These are phyloP conservation scores for Temnothorax curvispinosus DNA, from an alignment of 1,140 invertebrate genomes.

Conservation along the genomic window DNA sequence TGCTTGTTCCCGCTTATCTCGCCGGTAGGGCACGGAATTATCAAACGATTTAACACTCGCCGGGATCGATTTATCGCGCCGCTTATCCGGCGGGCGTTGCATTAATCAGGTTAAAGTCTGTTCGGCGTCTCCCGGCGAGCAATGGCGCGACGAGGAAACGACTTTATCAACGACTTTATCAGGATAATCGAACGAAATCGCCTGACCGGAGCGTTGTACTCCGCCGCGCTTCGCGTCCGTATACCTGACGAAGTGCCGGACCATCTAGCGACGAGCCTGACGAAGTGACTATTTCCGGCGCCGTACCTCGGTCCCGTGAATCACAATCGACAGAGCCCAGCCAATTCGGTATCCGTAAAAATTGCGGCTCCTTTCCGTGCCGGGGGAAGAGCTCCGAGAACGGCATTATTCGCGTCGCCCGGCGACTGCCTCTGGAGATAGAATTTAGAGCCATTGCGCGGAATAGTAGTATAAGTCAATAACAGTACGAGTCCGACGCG, in stretches of 20 bases:
- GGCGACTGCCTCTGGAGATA: conserved; percentile 23
- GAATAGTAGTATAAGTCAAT: conserved; percentile 31
- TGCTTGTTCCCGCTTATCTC: conserved; percentile 12
- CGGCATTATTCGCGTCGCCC: conserved; percentile 52
- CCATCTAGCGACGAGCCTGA: conserved; percentile 65
- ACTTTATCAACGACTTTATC: conserved; percentile 75
- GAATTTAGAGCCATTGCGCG: not conserved
- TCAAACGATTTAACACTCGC: conserved; percentile 43
- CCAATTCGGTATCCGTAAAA: conserved; percentile 67
- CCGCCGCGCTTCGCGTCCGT: conserved; percentile 38
- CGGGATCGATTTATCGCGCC: conserved; percentile 33
- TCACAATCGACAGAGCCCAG: conserved; percentile 64
- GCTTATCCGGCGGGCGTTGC: conserved; percentile 28
- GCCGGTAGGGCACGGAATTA: not conserved
- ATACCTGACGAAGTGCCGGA: conserved; percentile 61
- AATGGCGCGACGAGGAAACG: conserved; percentile 41
- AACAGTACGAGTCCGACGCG: conserved; percentile 19
- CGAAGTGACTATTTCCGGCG: conserved; percentile 72
- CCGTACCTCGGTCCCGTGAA: conserved; percentile 62
- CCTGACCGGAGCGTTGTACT: conserved; percentile 24
- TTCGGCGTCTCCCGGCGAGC: not conserved
- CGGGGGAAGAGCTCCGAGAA: not conserved
- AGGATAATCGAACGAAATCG: conserved; percentile 73
- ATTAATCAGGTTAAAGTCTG: conserved; percentile 69
- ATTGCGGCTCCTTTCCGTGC: conserved; percentile 61